Base-by-base conservation (phyloP, 2,797 vertebrate genomes). In the Sciurus carolinensis region DNA sequence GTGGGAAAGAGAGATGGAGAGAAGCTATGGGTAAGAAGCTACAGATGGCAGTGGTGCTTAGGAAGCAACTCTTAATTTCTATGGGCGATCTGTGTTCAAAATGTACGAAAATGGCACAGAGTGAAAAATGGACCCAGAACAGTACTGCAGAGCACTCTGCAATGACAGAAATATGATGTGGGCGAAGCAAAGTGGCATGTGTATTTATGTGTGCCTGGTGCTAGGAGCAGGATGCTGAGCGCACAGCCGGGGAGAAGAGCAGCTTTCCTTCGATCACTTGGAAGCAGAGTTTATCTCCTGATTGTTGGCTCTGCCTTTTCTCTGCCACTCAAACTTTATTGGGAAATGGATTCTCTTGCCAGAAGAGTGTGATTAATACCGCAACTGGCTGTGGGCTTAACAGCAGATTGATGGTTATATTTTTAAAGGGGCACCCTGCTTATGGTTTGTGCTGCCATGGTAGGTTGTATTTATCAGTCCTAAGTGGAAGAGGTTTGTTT, bases 271-370 rank as follows among this genome's bases (percentile, higher is more conserved):
- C 26, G 26, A 94, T 95, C 95, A 2, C 85, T 92, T 88, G 94
- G 91, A 96, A 96, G 87, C 88, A 39, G 75, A 83, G 93, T 96
- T 97, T 96, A 92, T 97, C 97, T 97, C 75, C 81, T 0, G 24
- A 57, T 94, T 82, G 77, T 94, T 97, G 97, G 96, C 95, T 94
- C 94, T 97, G 97, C 93, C 95, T 97, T 97, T 97, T 96, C 91
- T 91, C 94, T 97, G 96, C 97, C 96, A 96, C 96, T 97, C 97
- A 97, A 95, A 97, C 95, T 97, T 97, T 96, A 97, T 95, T 90
- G 96, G 95, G 96, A 97, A 96, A 96, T 95, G 91, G 94, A 96
- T 97, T 96, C 92, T 96, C 93, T 94, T 97, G 97, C 96, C 95
- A 97, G 91, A 75, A 80, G 90, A 90, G 62, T 86, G 86, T 98